These are phyloP conservation scores for Sebastes trivittatus DNA, from an alignment of 2,797 vertebrate genomes.

Conservation along the genomic window DNA sequence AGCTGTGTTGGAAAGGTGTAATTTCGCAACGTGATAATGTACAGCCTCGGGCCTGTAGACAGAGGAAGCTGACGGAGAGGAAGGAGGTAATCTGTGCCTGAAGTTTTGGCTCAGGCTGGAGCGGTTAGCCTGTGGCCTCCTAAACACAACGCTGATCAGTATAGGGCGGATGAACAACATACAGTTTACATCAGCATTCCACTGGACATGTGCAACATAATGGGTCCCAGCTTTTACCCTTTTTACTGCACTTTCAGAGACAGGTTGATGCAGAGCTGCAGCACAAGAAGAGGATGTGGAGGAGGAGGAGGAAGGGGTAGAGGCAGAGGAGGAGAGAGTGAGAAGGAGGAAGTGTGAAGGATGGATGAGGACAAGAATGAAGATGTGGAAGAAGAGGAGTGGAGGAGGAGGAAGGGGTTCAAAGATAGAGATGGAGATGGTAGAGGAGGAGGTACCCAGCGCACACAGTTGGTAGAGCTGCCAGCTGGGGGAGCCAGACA, in stretches of 20 bases:
- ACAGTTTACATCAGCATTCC: slow-evolving; percentile 43
- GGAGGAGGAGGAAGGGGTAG: background rate
- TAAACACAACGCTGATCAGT: slow-evolving; percentile 24
- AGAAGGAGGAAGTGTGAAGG: background rate
- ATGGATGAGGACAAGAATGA: background rate
- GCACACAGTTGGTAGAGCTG: background rate
- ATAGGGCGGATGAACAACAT: background rate
- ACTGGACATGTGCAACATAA: slow-evolving; percentile 45
- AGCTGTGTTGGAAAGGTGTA: slow-evolving; percentile 49
- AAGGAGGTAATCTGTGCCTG: slow-evolving; percentile 11
- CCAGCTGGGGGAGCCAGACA: slow-evolving; percentile 47
- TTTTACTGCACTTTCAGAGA: slow-evolving; percentile 5
- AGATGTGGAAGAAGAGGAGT: background rate
- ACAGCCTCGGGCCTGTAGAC: background rate
- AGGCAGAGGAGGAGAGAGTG: background rate
- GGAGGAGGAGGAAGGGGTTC: background rate
- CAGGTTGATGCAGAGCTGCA: slow-evolving; percentile 40
- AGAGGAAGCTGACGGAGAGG: background rate
- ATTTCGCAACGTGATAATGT: slow-evolving; percentile 41
- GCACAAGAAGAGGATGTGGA: background rate
- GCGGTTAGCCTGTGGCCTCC: slow-evolving; percentile 6
- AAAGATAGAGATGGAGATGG: background rate
- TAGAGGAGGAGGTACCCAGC: background rate
- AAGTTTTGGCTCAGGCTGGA: slow-evolving; percentile 19
- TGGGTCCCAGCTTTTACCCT: slow-evolving; percentile 45